phyloP scores from a whole-genome alignment of 2,797 vertebrate species.

The Lagodon rhomboides region DNA sequence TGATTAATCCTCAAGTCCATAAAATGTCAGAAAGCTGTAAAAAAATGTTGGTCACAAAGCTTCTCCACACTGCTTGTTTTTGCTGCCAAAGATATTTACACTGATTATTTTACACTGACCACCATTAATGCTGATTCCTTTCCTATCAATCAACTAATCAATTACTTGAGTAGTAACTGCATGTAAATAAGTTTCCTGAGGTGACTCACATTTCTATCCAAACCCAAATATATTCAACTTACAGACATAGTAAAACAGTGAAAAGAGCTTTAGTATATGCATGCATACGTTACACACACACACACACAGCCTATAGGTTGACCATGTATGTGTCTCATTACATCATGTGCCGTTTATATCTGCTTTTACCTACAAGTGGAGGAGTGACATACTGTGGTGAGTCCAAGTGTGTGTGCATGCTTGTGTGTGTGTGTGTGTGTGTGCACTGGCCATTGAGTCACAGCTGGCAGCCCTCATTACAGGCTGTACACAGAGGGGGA shows the following conservation, averaged over 20 bases:
- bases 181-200: background rate
- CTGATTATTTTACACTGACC: background rate
- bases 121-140: background rate
- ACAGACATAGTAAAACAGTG: background rate
- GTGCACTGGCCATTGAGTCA: constrained; percentile 49
- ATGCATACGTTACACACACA: constrained; percentile 1
- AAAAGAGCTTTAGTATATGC: background rate
- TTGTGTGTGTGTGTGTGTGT: constrained; percentile 33
- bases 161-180: background rate
- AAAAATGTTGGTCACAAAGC: background rate
- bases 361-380: constrained; percentile 49
- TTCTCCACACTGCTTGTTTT: background rate
- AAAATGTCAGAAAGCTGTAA: background rate
- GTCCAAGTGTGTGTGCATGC: constrained; percentile 16
- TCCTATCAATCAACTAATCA: background rate
- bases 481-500: constrained; percentile 60
- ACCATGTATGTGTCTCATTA: constrained; percentile 20
- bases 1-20: too few relatives aligned
- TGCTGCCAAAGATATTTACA: background rate
- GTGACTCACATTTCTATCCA: background rate
- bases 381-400: constrained; percentile 15
- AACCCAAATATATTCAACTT: background rate
- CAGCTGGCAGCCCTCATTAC: constrained; percentile 77
- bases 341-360: constrained; percentile 32
- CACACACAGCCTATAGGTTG: constrained; percentile 4